These are phyloP conservation scores for Diceros bicornis DNA, from an alignment of 2,797 vertebrate genomes.

Conservation along the genomic window DNA sequence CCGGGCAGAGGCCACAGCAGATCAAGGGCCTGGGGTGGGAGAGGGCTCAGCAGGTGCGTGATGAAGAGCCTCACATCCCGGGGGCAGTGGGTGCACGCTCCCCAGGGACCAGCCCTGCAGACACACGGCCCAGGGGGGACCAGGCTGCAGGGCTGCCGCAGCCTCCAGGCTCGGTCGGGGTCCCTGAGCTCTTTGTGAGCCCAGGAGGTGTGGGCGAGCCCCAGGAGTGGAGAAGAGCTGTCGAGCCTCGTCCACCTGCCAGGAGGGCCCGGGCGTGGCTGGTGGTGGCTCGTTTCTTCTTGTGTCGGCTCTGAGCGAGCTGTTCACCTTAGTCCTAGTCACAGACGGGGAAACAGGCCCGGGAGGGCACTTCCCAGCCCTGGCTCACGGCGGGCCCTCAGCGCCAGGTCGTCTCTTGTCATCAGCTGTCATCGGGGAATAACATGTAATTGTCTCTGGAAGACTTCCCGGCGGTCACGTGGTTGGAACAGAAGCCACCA, in stretches of 20 bases:
- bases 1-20: background rate
- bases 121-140: background rate
- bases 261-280: background rate
- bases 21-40: background rate
- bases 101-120: background rate
- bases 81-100: fast-evolving
- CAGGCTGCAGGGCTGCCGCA: background rate
- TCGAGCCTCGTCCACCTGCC: background rate
- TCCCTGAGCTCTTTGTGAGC: background rate
- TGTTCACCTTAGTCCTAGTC: background rate
- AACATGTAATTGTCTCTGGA: background rate
- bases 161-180: background rate
- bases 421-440: background rate
- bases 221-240: too few relatives aligned
- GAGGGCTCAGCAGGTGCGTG: fast-evolving
- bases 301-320: background rate
- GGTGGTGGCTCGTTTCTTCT: background rate
- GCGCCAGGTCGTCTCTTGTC: background rate
- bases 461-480: background rate
- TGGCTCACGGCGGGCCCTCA: background rate
- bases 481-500: background rate
- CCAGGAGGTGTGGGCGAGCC: background rate
- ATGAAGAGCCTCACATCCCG: too few relatives aligned
- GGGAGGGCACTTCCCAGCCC: background rate
- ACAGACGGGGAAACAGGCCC: background rate